Evolutionary conservation across 2,888 invertebrate species (phyloP).

Genomic region (Perdita meconis): DNA sequence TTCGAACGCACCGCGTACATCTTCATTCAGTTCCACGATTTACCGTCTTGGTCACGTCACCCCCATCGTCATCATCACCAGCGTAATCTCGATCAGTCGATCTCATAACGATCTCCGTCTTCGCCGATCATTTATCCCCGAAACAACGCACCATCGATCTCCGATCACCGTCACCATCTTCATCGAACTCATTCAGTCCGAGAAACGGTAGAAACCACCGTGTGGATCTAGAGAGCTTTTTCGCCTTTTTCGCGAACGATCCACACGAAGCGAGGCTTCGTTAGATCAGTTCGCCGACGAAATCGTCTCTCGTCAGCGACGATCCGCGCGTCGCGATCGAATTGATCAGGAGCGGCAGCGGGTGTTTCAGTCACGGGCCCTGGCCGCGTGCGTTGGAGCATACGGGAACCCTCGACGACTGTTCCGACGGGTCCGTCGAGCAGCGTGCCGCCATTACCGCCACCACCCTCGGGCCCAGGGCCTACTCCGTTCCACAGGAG

Average conservation of each 20-base stretch:
- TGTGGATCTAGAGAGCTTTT: background rate
- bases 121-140: no score
- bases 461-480: conserved; percentile 79
- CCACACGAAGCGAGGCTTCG: conserved; percentile 10
- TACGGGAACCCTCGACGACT: conserved; percentile 79
- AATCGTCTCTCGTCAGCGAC: conserved; percentile 17
- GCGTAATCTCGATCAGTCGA: no score
- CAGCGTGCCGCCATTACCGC: conserved; percentile 78
- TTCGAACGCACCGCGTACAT: no score
- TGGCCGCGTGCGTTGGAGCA: conserved; percentile 80
- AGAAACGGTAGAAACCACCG: background rate
- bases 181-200: background rate
- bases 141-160: background rate
- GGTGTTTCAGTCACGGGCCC: conserved; percentile 81
- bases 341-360: conserved; percentile 74
- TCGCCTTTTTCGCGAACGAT: no score
- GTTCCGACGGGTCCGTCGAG: conserved; percentile 73
- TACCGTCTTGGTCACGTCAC: no score
- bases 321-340: conserved; percentile 43
- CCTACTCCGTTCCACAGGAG: conserved; percentile 80
- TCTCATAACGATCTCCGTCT: no score
- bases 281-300: conserved; percentile 35
- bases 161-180: background rate
- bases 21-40: no score
- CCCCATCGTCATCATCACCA: background rate